Percentiles rank a stretch among this genome's conserved stretches.
phyloP scores from a whole-genome alignment of 1,140 invertebrate genomes.

The Pseudomyrmex concolor region DNA sequence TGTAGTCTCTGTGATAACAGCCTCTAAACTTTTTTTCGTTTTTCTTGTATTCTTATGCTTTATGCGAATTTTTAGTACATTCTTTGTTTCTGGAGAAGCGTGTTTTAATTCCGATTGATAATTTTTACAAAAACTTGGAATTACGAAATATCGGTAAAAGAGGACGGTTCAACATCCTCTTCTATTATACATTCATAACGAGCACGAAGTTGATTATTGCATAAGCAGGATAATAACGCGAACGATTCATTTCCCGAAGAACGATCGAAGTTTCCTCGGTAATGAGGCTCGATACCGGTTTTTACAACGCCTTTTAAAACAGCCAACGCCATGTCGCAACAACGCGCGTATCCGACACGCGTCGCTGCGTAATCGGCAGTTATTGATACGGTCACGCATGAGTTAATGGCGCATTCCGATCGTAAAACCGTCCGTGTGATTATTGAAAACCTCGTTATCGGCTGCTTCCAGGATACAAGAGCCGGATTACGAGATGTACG shows the following conservation, averaged over 20 bases:
- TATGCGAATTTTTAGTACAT: too few relatives aligned
- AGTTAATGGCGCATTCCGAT: constrained; percentile 47
- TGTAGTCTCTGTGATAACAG: too few relatives aligned
- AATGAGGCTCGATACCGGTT: constrained; percentile 1
- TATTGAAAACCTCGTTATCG: constrained; percentile 44
- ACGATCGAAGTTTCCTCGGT: not conserved
- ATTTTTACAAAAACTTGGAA: too few relatives aligned
- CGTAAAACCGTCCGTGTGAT: constrained; percentile 4
- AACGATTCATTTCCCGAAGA: not conserved
- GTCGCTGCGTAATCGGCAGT: constrained; percentile 38
- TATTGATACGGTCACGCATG: constrained; percentile 46
- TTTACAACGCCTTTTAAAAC: constrained; percentile 21
- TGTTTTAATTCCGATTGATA: not conserved
- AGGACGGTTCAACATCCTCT: too few relatives aligned
- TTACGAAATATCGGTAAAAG: too few relatives aligned
- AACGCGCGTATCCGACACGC: constrained; percentile 26
- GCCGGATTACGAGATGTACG: constrained; percentile 85
- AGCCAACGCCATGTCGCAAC: constrained; percentile 21
- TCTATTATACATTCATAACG: not conserved
- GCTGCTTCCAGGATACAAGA: constrained; percentile 80
- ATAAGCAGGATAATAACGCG: not conserved
- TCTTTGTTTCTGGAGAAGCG: too few relatives aligned
- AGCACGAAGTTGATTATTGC: not conserved
- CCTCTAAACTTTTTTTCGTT: too few relatives aligned
- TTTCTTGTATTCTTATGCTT: too few relatives aligned